phyloP scores from a whole-genome alignment of 2,113 vertebrate species.

The Brachyhypopomus gauderio region DNA sequence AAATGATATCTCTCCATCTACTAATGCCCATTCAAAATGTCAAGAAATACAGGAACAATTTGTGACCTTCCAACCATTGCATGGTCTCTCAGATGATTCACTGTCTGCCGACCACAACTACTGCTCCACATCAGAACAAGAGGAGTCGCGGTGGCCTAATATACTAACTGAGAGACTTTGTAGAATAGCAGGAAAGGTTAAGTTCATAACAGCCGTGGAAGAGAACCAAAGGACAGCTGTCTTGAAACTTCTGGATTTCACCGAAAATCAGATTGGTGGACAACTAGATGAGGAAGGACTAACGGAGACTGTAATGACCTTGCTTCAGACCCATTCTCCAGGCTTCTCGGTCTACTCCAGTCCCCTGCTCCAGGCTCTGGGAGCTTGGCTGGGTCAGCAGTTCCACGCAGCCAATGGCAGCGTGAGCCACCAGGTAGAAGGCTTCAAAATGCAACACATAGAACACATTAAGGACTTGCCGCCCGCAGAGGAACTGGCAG shows the following conservation, averaged over 20 bases:
- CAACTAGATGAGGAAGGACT: conserved; percentile 63
- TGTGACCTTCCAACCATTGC: background rate
- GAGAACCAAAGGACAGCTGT: conserved; percentile 56
- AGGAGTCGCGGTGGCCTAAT: conserved; percentile 26
- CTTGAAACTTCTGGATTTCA: conserved; percentile 65
- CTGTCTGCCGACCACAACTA: conserved; percentile 75
- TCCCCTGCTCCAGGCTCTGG: conserved; percentile 66
- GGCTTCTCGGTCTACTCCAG: conserved; percentile 71
- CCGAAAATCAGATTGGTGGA: conserved; percentile 58
- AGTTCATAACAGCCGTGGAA: conserved; percentile 18
- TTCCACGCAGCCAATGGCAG: conserved; percentile 73
- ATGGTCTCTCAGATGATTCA: conserved; percentile 19
- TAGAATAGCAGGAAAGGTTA: conserved; percentile 59
- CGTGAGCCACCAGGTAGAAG: conserved; percentile 78
- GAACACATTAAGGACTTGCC: conserved; percentile 80
- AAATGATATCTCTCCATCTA: background rate
- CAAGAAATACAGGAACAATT: background rate
- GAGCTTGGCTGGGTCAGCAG: conserved; percentile 76
- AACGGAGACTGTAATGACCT: conserved; percentile 60
- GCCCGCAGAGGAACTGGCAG: conserved; percentile 75
- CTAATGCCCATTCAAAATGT: background rate
- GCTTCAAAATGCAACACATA: conserved; percentile 79
- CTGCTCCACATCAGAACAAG: conserved; percentile 55
- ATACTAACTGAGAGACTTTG: conserved; percentile 55
- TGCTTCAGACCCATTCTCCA: conserved; percentile 64